Percentiles rank a stretch among this genome's conserved stretches.
Evolutionary conservation across 2,797 vertebrate species (phyloP).

Genomic region (Phataginus tetradactyla): DNA sequence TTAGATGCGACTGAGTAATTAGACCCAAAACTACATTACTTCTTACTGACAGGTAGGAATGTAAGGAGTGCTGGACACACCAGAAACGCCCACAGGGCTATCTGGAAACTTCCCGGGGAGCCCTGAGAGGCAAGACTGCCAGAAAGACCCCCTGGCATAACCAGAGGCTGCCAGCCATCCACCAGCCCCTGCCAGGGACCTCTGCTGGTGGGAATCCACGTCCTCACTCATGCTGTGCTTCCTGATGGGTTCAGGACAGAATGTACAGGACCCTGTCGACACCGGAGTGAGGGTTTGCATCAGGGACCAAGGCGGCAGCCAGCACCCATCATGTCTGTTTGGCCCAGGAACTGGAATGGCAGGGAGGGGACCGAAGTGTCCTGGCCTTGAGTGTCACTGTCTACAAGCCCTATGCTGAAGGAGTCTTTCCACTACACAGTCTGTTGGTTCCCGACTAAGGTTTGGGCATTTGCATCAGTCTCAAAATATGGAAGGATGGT

Average conservation of each 20-base stretch:
- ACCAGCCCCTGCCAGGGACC: not conserved
- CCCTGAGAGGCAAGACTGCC: not conserved
- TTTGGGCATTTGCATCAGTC: not conserved
- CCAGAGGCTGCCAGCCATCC: not conserved
- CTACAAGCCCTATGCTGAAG: not conserved
- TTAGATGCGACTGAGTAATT: constrained; percentile 57
- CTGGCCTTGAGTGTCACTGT: not conserved
- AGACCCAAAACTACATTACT: constrained; percentile 53
- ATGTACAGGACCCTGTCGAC: not conserved
- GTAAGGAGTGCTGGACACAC: not conserved
- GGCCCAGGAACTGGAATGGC: not conserved
- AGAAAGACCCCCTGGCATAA: not conserved
- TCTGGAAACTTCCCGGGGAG: not conserved
- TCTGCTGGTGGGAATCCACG: not conserved
- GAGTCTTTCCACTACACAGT: not conserved
- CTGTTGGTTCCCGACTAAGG: not conserved
- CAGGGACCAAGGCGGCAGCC: not conserved
- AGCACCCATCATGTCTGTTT: not conserved
- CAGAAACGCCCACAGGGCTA: not conserved
- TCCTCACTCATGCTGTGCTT: not conserved
- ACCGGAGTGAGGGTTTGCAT: not conserved
- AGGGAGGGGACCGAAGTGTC: not conserved
- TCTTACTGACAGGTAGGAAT: constrained; percentile 74
- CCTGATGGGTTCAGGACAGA: not conserved
- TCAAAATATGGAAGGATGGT: not conserved